Evolutionary conservation across 1,140 invertebrate genomes (phyloP).

Genomic region (Wasmannia auropunctata): DNA sequence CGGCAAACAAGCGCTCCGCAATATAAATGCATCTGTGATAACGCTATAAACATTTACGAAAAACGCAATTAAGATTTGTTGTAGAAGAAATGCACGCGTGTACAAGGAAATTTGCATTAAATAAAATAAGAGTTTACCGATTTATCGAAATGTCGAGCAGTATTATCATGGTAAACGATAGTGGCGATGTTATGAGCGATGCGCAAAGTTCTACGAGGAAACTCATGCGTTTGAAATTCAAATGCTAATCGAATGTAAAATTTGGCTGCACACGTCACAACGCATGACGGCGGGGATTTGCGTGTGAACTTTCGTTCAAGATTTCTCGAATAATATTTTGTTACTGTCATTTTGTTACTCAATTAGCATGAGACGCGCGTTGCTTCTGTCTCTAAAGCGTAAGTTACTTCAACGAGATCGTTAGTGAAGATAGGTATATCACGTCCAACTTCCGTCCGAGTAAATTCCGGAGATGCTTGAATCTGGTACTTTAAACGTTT

Average conservation of each 20-base stretch:
- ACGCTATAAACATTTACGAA: neutral
- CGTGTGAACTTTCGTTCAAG: neutral
- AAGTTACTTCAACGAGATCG: slow-evolving; percentile 5
- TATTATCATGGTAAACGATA: neutral
- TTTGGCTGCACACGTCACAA: neutral
- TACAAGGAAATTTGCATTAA: neutral
- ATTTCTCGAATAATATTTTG: slow-evolving; percentile 12
- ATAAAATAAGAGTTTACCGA: neutral
- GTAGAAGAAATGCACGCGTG: neutral
- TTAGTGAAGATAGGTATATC: slow-evolving; percentile 28
- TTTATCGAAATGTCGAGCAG: neutral
- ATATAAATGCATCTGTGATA: slow-evolving; percentile 16
- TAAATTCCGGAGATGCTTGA: neutral
- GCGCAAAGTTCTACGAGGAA: neutral
- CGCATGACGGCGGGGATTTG: neutral
- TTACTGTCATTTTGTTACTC: too few species aligned
- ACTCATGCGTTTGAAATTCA: neutral
- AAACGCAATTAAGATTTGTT: neutral
- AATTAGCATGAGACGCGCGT: slow-evolving; percentile 10
- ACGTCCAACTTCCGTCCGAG: neutral
- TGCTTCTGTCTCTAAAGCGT: neutral
- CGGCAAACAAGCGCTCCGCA: slow-evolving; percentile 4
- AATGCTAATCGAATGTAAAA: neutral
- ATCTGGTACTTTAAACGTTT: neutral
- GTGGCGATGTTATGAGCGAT: neutral